A percentile compares a stretch with the other conserved stretches of the same genome.
Conservation (phyloP, 2,888 invertebrate genomes). For the Phortica okadai region DNA sequence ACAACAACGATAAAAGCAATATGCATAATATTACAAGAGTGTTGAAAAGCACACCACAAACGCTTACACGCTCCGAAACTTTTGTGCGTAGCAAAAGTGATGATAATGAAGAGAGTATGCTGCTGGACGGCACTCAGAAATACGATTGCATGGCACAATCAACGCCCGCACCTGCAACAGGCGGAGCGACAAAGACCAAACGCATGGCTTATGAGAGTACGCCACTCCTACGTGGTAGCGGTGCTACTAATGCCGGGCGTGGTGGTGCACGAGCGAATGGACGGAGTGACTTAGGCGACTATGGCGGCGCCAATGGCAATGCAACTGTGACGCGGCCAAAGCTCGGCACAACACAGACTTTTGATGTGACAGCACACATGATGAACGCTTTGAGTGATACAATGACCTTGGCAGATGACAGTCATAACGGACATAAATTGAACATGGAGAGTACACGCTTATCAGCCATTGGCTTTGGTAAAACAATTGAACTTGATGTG, state of each 20-base stretch:
- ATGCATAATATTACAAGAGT: background rate
- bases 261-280: background rate
- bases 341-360: slow-evolving; percentile 50
- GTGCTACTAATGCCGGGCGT: no score
- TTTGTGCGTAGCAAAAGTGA: slow-evolving; percentile 67
- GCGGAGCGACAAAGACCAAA: background rate
- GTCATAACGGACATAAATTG: slow-evolving; percentile 34
- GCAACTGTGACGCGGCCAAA: slow-evolving; percentile 32
- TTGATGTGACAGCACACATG: slow-evolving; percentile 42
- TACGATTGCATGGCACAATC: slow-evolving; percentile 43
- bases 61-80: slow-evolving; percentile 72
- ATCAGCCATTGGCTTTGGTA: slow-evolving; percentile 50
- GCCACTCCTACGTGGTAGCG: background rate
- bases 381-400: slow-evolving; percentile 37
- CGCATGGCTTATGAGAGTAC: slow-evolving; percentile 12
- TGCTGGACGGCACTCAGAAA: slow-evolving; percentile 28
- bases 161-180: slow-evolving; percentile 40
- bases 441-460: slow-evolving; percentile 50
- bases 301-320: slow-evolving; percentile 5
- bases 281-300: background rate
- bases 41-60: slow-evolving; percentile 52
- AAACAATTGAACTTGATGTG: slow-evolving; percentile 43
- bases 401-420: slow-evolving; percentile 30
- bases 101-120: slow-evolving; percentile 51
- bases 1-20: slow-evolving; percentile 29